Conservation (phyloP, 1,140 invertebrate genomes). For the Ceratina calcarata region DNA sequence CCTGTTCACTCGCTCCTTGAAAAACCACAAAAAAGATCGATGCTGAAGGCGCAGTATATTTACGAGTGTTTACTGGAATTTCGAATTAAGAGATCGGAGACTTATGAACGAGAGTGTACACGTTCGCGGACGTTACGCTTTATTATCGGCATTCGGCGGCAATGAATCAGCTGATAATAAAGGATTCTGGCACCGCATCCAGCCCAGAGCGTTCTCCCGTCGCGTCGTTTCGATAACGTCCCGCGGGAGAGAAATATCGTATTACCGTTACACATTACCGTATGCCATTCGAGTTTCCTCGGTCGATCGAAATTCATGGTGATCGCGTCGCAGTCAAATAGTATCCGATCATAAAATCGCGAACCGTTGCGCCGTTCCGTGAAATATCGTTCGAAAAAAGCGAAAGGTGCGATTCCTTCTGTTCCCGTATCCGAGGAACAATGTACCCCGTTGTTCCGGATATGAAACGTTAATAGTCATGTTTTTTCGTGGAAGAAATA, state of each 20-base stretch:
- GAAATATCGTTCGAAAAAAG: too few species aligned
- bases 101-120: too few species aligned
- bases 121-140: background rate
- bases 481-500: background rate
- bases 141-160: slow-evolving; percentile 30
- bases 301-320: slow-evolving; percentile 23
- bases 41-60: too few species aligned
- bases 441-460: background rate
- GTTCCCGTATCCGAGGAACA: background rate
- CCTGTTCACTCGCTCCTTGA: too few species aligned
- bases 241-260: slow-evolving; percentile 41
- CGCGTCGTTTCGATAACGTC: slow-evolving; percentile 41
- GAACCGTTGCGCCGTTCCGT: background rate
- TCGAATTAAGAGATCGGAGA: too few species aligned
- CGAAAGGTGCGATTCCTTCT: background rate
- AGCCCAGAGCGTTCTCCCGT: background rate
- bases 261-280: slow-evolving; percentile 33
- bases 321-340: slow-evolving; percentile 26
- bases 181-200: background rate
- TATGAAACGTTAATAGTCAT: background rate
- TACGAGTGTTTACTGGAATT: too few species aligned
- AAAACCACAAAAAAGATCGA: too few species aligned
- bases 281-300: slow-evolving; percentile 16
- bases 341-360: background rate
- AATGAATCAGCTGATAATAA: slow-evolving; percentile 33